Base-by-base conservation (phyloP, 2,797 vertebrate species). In the Sitta carolinensis region DNA sequence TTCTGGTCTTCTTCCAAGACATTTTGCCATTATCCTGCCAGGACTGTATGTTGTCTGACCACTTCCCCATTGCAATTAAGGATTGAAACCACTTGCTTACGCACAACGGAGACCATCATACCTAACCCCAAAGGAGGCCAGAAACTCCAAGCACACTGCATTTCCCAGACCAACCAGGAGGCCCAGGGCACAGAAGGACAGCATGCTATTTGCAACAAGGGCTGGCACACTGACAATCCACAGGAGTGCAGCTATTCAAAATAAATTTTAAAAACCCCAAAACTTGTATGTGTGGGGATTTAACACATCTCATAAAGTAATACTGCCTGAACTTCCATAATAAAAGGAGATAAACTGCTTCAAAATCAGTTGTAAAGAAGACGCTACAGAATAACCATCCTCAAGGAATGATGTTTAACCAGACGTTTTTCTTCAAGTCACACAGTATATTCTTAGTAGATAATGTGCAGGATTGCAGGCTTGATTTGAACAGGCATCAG, bases 51-150 rank as follows among this genome's bases (percentile, higher is more conserved):
- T 97, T 98, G 96, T 96, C 96, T 98, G 97, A 98, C 98, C 98
- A 98, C 98, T 98, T 98, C 98, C 98, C 95, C 95, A 97, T 98
- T 96, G 97, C 97, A 98, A 98, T 98, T 97, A 98, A 97, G 97
- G 98, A 97, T 92, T 96, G 92, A 98, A 97, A 98, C 98, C 98
- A 98, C 98, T 98, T 97, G 98, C 98, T 98, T 98, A 98, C 98
- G 98, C 98, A 98, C 97, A 97, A 97, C 97, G 91, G 97, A 98
- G 97, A 97, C 97, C 97, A 97, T 96, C 96, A 96, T 97, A 97
- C 95, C 83, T 97, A 98, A 98, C 97, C 98, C 97, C 97, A 98
- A 97, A 97, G 96, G 92, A 97, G 96, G 95, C 95, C 97, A 98
- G 97, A 97, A 97, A 97, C 97, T 98, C 97, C 97, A 95, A 97